Evolutionary conservation across 2,113 vertebrate genomes (phyloP).

Genomic region (Prionailurus bengalensis): DNA sequence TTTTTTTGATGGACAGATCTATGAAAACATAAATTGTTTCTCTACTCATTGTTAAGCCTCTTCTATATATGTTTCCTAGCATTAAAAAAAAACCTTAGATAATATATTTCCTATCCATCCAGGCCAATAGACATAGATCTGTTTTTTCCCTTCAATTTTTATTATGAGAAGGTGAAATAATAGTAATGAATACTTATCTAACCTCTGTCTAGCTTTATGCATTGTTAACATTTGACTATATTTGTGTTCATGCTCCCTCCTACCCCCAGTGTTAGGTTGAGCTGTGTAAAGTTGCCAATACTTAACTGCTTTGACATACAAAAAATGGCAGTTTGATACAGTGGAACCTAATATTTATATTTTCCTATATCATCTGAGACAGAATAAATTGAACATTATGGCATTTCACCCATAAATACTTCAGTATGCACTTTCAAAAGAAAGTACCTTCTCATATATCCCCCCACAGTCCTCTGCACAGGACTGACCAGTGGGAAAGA

Average conservation of each 20-base stretch:
- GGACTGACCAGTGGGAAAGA: too few relatives aligned
- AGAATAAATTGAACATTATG: slow-evolving; percentile 40
- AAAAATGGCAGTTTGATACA: slow-evolving; percentile 30
- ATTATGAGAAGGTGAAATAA: slow-evolving; percentile 42
- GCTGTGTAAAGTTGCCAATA: neutral
- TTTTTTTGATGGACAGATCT: neutral
- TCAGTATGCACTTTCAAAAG: neutral
- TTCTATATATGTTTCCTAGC: neutral
- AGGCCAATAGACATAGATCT: neutral
- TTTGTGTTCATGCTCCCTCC: neutral
- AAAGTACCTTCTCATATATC: neutral
- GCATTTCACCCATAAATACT: neutral
- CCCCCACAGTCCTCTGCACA: too few relatives aligned
- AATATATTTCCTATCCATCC: neutral
- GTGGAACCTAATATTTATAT: neutral
- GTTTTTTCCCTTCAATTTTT: slow-evolving; percentile 47
- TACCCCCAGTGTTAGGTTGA: neutral
- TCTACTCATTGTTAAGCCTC: neutral
- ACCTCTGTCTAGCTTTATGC: neutral
- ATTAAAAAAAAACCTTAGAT: neutral
- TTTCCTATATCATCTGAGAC: slow-evolving; percentile 58
- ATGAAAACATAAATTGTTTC: neutral
- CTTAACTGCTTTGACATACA: neutral
- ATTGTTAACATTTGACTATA: neutral
- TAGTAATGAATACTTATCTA: neutral